Percentiles rank a stretch among this genome's conserved stretches.
Evolutionary conservation across 2,797 vertebrate species (phyloP).

Genomic region (Acomys russatus): DNA sequence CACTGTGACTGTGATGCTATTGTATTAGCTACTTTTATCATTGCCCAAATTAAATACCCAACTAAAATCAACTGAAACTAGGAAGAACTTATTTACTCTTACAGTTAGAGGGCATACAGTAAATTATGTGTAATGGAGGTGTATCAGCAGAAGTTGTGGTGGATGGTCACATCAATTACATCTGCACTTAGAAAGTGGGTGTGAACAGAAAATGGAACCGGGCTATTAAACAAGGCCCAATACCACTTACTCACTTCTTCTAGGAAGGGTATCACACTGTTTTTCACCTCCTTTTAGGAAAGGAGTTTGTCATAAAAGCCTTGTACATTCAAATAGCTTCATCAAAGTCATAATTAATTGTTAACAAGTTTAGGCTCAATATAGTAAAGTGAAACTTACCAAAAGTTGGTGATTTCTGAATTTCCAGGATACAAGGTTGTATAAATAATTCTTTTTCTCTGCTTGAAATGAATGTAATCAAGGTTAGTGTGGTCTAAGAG

Average conservation of each 20-base stretch:
- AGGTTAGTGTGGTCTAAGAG: too few species aligned
- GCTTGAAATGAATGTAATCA: constrained; percentile 69
- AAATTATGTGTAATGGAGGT: neutral
- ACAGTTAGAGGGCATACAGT: neutral
- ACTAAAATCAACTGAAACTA: neutral
- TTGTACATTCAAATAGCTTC: constrained; percentile 61
- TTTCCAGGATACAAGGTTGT: neutral
- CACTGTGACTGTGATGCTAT: neutral
- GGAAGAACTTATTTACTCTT: neutral
- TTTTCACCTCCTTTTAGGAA: constrained; percentile 70
- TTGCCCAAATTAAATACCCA: neutral
- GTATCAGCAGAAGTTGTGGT: neutral
- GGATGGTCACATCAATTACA: too few species aligned
- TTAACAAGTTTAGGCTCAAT: constrained; percentile 56
- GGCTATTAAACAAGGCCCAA: neutral
- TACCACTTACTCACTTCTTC: neutral
- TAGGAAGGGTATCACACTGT: neutral
- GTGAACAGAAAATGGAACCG: neutral
- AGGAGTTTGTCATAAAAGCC: constrained; percentile 66
- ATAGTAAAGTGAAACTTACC: constrained; percentile 15
- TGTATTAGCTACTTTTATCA: neutral
- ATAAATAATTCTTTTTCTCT: constrained; percentile 6
- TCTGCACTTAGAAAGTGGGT: neutral
- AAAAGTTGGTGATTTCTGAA: constrained; percentile 26
- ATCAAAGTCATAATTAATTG: neutral